A percentile compares a stretch with the other conserved stretches of the same genome.
These are phyloP conservation scores for Anarsia innoxiella DNA, from an alignment of 2,888 invertebrate genomes.

Conservation along the genomic window DNA sequence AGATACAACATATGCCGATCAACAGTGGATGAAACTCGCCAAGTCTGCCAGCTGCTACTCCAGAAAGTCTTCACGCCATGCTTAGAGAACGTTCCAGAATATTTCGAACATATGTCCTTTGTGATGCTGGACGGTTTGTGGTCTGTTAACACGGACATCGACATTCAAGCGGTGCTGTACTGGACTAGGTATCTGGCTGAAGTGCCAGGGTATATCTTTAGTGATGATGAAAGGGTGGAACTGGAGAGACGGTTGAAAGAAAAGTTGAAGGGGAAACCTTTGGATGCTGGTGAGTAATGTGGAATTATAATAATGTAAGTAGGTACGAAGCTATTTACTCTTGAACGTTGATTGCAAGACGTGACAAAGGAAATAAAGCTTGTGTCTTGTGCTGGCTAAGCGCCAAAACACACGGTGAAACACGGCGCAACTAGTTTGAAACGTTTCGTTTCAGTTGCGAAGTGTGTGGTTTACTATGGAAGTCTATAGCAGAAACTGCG, in stretches of 20 bases:
- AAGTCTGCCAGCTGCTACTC: slow-evolving; percentile 74
- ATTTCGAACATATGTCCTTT: slow-evolving; percentile 81
- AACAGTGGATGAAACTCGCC: slow-evolving; percentile 77
- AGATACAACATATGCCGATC: slow-evolving; percentile 82
- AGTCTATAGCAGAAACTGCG: too few relatives aligned
- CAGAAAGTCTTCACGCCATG: slow-evolving; percentile 78
- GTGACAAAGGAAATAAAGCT: too few relatives aligned
- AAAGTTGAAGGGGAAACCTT: slow-evolving; percentile 41
- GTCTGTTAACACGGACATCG: slow-evolving; percentile 79
- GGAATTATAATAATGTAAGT: too few relatives aligned
- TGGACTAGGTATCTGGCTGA: slow-evolving; percentile 72
- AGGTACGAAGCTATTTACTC: too few relatives aligned
- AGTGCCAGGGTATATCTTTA: slow-evolving; percentile 73
- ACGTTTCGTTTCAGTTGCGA: too few relatives aligned
- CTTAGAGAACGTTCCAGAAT: slow-evolving; percentile 73
- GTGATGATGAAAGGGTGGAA: slow-evolving; percentile 39
- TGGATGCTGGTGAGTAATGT: slow-evolving; percentile 45
- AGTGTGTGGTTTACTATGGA: too few relatives aligned
- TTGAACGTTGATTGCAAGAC: too few relatives aligned
- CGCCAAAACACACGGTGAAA: too few relatives aligned
- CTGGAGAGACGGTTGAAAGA: slow-evolving; percentile 35
- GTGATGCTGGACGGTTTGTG: slow-evolving; percentile 81
- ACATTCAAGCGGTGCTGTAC: slow-evolving; percentile 66
- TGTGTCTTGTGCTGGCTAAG: too few relatives aligned
- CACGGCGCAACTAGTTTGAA: too few relatives aligned